phyloP scores from a whole-genome alignment of 1,140 invertebrate species.

The Aricia agestis region DNA sequence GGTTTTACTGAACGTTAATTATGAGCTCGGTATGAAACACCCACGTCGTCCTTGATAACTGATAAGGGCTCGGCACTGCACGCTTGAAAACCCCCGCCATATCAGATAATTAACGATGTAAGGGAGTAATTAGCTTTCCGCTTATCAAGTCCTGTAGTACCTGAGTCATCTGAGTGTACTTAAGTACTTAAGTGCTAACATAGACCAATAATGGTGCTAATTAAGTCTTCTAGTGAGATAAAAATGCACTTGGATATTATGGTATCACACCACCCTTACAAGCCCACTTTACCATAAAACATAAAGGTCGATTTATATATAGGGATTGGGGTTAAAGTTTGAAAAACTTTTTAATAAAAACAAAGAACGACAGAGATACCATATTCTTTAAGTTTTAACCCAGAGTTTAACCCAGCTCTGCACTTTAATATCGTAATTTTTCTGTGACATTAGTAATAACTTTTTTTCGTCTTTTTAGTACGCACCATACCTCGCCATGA shows the following conservation, averaged over 20 bases:
- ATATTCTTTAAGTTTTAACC: too few species aligned
- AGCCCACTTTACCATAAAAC: too few species aligned
- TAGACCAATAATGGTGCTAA: background rate
- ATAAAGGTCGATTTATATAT: too few species aligned
- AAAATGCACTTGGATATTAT: background rate
- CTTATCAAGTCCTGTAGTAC: background rate
- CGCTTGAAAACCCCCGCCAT: background rate
- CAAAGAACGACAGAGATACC: too few species aligned
- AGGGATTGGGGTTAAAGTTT: too few species aligned
- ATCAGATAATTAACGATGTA: background rate
- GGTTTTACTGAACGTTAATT: background rate
- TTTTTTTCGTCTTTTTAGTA: conserved; percentile 38
- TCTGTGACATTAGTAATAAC: background rate
- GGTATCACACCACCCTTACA: too few species aligned
- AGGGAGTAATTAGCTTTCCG: background rate
- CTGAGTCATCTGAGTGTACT: background rate
- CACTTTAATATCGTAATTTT: background rate
- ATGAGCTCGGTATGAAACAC: background rate
- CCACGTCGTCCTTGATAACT: background rate
- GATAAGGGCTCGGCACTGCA: conserved; percentile 2
- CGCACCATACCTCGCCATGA: conserved; percentile 38
- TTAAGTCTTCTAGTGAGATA: background rate
- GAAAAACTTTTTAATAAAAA: too few species aligned
- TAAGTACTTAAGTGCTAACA: background rate
- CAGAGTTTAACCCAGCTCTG: too few species aligned